These are phyloP conservation scores for Coregonus ussuriensis DNA, from an alignment of 2,797 vertebrate genomes.

Conservation along the genomic window DNA sequence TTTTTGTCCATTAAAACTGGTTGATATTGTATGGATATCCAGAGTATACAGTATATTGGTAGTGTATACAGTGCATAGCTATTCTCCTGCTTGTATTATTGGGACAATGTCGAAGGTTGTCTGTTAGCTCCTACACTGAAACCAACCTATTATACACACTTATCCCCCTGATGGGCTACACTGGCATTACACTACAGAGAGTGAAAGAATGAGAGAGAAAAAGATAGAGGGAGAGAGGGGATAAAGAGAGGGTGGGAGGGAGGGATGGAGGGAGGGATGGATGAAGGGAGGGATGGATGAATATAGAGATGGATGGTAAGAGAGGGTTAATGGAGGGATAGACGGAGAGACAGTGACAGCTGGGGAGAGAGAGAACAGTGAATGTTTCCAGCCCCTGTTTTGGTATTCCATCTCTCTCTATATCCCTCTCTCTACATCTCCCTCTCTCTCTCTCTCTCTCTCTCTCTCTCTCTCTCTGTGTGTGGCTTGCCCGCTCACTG, in stretches of 20 bases:
- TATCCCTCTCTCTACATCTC: not conserved
- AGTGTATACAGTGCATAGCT: not conserved
- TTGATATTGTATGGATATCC: too few species aligned
- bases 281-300: not conserved
- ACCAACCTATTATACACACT: constrained; percentile 52
- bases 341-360: constrained; percentile 23
- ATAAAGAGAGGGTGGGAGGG: constrained; percentile 9
- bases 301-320: constrained; percentile 1
- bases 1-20: too few species aligned
- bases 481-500: constrained; percentile 64
- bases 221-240: not conserved
- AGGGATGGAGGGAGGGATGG: too few species aligned
- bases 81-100: not conserved
- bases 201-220: not conserved
- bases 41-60: not conserved
- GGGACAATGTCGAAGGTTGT: not conserved
- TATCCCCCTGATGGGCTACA: constrained; percentile 68
- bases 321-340: constrained; percentile 16
- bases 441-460: not conserved
- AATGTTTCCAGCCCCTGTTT: constrained; percentile 25
- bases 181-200: constrained; percentile 41
- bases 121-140: not conserved
- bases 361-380: not conserved
- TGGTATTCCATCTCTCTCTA: constrained; percentile 40
- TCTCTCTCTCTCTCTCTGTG: constrained; percentile 13